Conservation (phyloP, 2,797 vertebrate genomes). For the Leptatherina wallacei region DNA sequence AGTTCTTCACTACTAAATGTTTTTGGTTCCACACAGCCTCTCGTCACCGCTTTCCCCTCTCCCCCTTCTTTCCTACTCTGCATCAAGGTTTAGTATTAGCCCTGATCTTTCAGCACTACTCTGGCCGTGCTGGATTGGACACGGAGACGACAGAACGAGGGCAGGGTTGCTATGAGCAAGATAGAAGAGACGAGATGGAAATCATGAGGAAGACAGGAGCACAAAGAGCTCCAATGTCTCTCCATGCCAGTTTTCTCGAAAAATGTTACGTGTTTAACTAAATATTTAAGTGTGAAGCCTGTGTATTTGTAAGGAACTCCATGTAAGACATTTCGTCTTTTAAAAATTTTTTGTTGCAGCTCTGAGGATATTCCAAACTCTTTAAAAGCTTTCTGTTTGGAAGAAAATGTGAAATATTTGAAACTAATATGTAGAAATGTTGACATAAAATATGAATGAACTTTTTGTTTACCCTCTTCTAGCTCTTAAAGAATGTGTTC, state of each 20-base stretch:
- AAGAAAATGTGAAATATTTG: not conserved
- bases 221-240: not conserved
- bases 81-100: conserved; percentile 50
- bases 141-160: conserved; percentile 70
- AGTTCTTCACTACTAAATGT: conserved; percentile 30
- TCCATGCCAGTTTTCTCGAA: not conserved
- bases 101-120: conserved; percentile 68
- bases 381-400: too few relatives aligned
- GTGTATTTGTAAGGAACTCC: too few relatives aligned
- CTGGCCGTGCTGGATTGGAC: conserved; percentile 51
- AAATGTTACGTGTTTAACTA: not conserved
- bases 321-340: too few relatives aligned
- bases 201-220: not conserved
- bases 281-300: not conserved
- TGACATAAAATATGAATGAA: not conserved
- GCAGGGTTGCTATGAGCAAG: conserved; percentile 39
- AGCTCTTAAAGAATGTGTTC: not conserved
- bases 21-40: not conserved
- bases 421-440: not conserved
- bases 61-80: conserved; percentile 31
- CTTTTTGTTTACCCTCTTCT: not conserved
- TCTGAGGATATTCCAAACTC: not conserved
- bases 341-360: too few relatives aligned
- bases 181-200: conserved; percentile 11
- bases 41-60: not conserved